phyloP scores from a whole-genome alignment of 2,113 vertebrate species.

The Nannospalax galili region DNA sequence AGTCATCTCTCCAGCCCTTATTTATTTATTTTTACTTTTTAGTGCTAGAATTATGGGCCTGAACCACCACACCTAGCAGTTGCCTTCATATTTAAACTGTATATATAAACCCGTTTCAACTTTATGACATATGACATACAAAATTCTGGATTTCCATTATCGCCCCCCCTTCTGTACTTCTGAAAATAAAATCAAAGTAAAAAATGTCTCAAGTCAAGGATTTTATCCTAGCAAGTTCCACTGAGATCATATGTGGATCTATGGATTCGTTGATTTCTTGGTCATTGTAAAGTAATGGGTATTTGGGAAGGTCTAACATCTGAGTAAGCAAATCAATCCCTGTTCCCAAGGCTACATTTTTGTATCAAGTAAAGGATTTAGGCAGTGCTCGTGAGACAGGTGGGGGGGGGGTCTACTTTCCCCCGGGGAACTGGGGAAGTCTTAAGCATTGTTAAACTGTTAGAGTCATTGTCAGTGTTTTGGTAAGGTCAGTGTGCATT shows the following conservation, averaged over 20 bases:
- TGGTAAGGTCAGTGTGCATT: neutral
- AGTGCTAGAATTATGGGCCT: too few relatives aligned
- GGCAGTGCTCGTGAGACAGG: neutral
- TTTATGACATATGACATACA: too few relatives aligned
- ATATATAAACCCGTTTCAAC: too few relatives aligned
- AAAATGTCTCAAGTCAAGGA: constrained; percentile 57
- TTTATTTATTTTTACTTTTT: too few relatives aligned
- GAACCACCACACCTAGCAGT: too few relatives aligned
- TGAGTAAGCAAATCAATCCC: neutral
- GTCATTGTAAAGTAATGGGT: neutral
- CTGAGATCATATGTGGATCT: neutral
- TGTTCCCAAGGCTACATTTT: neutral
- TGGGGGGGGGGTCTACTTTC: neutral
- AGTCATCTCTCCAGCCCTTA: too few relatives aligned
- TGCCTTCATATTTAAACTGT: too few relatives aligned
- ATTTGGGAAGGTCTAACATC: neutral
- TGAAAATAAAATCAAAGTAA: constrained; percentile 1
- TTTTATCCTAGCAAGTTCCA: constrained; percentile 49
- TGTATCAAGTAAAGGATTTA: constrained; percentile 48
- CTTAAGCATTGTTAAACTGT: neutral
- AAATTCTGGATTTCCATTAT: too few relatives aligned
- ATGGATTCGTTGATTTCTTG: neutral
- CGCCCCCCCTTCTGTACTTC: neutral
- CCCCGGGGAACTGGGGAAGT: neutral
- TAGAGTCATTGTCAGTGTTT: neutral